phyloP scores from a whole-genome alignment of 2,797 vertebrate species.

The Melanotaenia parkinsoni region DNA sequence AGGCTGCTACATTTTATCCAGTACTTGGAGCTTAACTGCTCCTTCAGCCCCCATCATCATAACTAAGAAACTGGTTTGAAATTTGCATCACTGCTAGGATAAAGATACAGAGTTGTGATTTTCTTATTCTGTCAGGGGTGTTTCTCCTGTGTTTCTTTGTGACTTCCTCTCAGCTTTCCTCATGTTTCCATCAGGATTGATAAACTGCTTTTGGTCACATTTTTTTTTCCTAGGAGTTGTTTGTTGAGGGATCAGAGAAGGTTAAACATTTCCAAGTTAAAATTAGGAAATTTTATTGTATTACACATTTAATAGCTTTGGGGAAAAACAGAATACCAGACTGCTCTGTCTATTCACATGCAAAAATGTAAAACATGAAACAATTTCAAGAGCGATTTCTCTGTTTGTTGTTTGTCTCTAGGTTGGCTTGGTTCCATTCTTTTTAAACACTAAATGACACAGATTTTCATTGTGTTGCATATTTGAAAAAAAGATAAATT shows the following conservation, averaged over 20 bases:
- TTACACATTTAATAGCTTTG: not conserved
- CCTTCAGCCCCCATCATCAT: too few species aligned
- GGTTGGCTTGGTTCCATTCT: not conserved
- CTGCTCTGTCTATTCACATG: not conserved
- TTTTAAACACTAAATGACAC: too few species aligned
- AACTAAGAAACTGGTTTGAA: constrained; percentile 9
- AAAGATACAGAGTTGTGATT: not conserved
- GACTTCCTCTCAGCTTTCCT: constrained; percentile 25
- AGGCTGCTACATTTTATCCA: constrained; percentile 5
- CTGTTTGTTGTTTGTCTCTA: too few species aligned
- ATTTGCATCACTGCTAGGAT: not conserved
- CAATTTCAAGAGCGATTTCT: not conserved
- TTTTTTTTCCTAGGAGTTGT: constrained; percentile 19
- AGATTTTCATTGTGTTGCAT: too few species aligned
- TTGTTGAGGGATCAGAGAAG: constrained; percentile 1
- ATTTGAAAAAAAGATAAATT: too few species aligned
- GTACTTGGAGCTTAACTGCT: too few species aligned
- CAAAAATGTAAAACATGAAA: not conserved
- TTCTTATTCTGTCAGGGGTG: not conserved
- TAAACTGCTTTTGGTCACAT: too few species aligned
- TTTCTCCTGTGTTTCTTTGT: not conserved
- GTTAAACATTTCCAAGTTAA: not conserved
- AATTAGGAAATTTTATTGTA: constrained; percentile 7
- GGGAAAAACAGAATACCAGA: not conserved
- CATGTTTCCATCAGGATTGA: constrained; percentile 26